Evolutionary conservation across 2,797 vertebrate species (phyloP), one percentile per base, ranked within the genome.

Genomic region (Sebastolobus altivelis): DNA sequence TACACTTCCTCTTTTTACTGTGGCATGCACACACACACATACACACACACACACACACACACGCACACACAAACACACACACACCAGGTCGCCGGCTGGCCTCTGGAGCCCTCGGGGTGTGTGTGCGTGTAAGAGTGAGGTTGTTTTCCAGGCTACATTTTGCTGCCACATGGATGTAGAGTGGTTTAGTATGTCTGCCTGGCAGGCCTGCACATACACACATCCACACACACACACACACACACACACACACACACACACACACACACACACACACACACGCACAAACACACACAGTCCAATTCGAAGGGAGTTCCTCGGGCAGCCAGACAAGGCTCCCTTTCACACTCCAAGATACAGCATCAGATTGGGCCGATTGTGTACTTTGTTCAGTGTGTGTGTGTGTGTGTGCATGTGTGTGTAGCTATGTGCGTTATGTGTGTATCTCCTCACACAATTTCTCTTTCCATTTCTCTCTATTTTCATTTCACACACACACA

Each of bases 181-280:
- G 91, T 89, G 92, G 91, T 94, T 93, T 91, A 94, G 92, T 93
- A 93, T 94, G 94, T 94, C 93, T 94, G 93, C 92, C 86, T 92
- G 89, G 90, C 91, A 88, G 88, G 69, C 86, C 68, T 60, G 77
- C 79, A 9, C 13, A 25, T 3, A 18, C 55, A 1, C 60, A 7
- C 60, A 22, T 25, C 25, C 25, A 25, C 56, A 35, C 59, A 63
- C 81, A 83, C 88, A 80, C 86, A 75, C 78, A 74, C 74, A 77
- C 68, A 69, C 79, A 73, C 69, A 78, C 81, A 82, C 77, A 85
- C 71, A 79, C 83, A 79, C 80, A 77, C 69, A 85, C 76, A 80
- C 84, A 80, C 70, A 68, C 70, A 72, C 71, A 52, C 74, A 69
- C 78, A 75, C 72, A 71, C 79, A 81, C 78, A 60, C 77, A 74